These are phyloP conservation scores for Poeciliopsis paucimaculata DNA, from an alignment of 2,797 vertebrate genomes.

Conservation along the genomic window DNA sequence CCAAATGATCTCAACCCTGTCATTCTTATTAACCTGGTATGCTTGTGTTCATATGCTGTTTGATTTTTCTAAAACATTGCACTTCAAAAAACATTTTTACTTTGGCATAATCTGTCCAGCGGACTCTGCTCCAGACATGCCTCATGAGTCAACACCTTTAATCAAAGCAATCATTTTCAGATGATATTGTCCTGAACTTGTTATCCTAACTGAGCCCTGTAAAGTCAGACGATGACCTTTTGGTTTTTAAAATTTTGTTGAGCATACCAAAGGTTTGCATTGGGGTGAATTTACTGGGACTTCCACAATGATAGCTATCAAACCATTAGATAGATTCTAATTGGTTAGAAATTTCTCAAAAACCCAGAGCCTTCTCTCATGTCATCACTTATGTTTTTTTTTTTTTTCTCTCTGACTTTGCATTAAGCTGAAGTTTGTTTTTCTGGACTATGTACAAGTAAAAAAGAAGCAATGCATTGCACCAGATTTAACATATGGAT, in stretches of 20 bases:
- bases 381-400: background rate
- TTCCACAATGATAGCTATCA: background rate
- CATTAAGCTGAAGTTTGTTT: background rate
- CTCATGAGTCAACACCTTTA: background rate
- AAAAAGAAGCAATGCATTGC: background rate
- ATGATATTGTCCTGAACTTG: background rate
- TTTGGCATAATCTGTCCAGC: no score
- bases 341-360: background rate
- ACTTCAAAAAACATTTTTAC: background rate
- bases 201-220: background rate
- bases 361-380: background rate
- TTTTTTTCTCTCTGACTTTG: background rate
- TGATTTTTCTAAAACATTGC: background rate
- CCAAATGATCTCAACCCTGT: no score
- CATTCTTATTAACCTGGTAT: background rate
- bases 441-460: background rate
- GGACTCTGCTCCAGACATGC: background rate
- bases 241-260: background rate
- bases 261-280: background rate
- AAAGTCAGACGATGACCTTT: background rate
- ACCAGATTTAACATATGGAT: background rate
- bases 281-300: background rate
- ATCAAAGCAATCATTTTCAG: background rate
- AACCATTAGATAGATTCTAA: background rate
- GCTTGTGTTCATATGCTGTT: background rate